Conservation (phyloP, 2,797 vertebrate species). For the Buphagus erythrorhynchus region DNA sequence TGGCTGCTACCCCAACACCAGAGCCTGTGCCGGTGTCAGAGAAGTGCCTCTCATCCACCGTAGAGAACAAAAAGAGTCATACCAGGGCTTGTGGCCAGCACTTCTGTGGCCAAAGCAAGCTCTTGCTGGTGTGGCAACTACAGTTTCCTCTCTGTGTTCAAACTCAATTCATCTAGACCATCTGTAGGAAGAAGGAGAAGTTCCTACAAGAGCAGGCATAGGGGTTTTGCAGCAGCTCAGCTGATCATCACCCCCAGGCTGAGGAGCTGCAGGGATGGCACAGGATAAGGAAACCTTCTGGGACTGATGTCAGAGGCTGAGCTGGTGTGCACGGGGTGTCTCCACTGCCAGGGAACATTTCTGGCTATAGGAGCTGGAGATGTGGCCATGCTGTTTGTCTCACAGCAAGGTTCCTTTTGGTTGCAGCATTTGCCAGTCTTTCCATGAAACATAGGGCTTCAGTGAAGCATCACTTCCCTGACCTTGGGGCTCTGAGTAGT, state of each 20-base stretch:
- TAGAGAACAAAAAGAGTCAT: fast-evolving
- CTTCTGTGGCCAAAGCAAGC: background rate
- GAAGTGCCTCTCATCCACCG: fast-evolving
- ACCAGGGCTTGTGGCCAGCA: fast-evolving
- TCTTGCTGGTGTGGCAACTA: background rate
- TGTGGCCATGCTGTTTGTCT: background rate
- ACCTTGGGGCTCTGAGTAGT: fast-evolving
- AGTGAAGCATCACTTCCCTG: background rate
- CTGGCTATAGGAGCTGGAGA: background rate
- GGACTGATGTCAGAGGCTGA: background rate
- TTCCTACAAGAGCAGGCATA: background rate
- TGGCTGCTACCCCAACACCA: fast-evolving
- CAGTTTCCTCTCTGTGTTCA: background rate
- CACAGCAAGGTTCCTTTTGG: background rate
- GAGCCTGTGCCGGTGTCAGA: background rate
- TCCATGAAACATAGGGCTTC: background rate
- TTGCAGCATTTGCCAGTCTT: background rate
- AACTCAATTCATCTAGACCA: background rate
- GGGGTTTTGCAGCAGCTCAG: background rate
- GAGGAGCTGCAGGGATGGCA: background rate
- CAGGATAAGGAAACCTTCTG: background rate
- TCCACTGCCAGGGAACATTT: background rate
- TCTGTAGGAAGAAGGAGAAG: background rate
- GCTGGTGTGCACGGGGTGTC: fast-evolving
- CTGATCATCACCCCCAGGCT: background rate